Percentiles rank a stretch among this genome's conserved stretches.
Evolutionary conservation across 2,888 invertebrate genomes (phyloP).

Genomic region (Caenorhabditis sinica): DNA sequence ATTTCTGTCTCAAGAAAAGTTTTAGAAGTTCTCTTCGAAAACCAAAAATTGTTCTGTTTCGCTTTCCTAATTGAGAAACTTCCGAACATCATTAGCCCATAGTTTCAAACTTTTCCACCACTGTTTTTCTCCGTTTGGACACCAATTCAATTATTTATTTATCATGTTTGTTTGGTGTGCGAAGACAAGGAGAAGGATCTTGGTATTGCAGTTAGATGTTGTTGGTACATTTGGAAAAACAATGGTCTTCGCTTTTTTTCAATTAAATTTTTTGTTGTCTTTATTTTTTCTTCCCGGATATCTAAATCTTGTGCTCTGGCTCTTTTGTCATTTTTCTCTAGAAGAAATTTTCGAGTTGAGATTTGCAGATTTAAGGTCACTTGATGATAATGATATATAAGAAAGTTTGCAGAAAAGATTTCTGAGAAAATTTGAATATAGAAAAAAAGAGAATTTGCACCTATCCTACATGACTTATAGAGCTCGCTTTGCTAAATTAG

Average conservation of each 20-base stretch:
- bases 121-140: background rate
- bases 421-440: no score
- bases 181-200: background rate
- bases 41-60: background rate
- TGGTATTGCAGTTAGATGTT: constrained; percentile 12
- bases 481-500: no score
- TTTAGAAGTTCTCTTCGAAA: no score
- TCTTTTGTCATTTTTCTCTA: background rate
- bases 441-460: no score
- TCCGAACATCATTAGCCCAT: constrained; percentile 34
- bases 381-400: no score
- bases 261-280: background rate
- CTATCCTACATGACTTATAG: no score
- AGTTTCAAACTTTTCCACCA: background rate
- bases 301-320: no score
- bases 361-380: no score
- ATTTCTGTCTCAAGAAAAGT: background rate
- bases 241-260: background rate
- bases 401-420: no score
- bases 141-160: constrained; percentile 39
- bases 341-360: background rate
- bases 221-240: background rate
- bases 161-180: constrained; percentile 2
- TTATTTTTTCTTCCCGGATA: no score
- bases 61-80: background rate